Percentiles rank a stretch among this genome's conserved stretches.
phyloP scores from a whole-genome alignment of 2,888 invertebrate species.

The Polietes domitor region DNA sequence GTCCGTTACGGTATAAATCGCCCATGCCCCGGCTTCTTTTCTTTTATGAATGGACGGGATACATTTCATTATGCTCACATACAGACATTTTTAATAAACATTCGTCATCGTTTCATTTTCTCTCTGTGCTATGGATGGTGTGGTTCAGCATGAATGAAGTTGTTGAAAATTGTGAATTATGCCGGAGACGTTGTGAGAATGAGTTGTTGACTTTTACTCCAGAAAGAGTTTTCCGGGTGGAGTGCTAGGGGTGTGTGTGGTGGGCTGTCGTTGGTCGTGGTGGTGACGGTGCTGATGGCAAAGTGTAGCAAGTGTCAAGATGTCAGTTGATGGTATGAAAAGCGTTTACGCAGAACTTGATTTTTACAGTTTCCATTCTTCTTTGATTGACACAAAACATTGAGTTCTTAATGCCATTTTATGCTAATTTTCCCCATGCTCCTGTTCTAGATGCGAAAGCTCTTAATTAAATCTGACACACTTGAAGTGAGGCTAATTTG shows the following conservation, averaged over 20 bases:
- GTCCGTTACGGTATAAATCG: constrained; percentile 44
- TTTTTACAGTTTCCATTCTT: constrained; percentile 47
- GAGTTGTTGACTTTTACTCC: constrained; percentile 1
- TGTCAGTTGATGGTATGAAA: constrained; percentile 68
- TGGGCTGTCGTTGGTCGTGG: background rate
- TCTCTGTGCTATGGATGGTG: background rate
- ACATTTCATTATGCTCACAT: background rate
- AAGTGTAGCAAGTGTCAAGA: constrained; percentile 67
- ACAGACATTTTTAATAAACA: constrained; percentile 55
- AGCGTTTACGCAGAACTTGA: constrained; percentile 63
- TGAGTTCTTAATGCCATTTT: constrained; percentile 75
- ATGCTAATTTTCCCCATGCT: constrained; percentile 66
- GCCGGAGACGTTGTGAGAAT: background rate
- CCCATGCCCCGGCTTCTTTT: constrained; percentile 25
- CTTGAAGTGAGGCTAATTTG: background rate
- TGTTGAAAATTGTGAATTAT: constrained; percentile 45
- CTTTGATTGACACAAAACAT: constrained; percentile 78
- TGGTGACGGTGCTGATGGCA: background rate
- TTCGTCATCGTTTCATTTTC: constrained; percentile 42
- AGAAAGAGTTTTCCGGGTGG: constrained; percentile 19
- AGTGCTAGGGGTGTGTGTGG: constrained; percentile 13
- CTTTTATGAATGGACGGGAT: constrained; percentile 44
- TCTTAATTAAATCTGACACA: constrained; percentile 49
- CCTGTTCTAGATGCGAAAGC: constrained; percentile 27
- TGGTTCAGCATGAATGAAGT: constrained; percentile 64